Conservation (phyloP, 2,888 invertebrate species). For the Dichetophora obliterata region DNA sequence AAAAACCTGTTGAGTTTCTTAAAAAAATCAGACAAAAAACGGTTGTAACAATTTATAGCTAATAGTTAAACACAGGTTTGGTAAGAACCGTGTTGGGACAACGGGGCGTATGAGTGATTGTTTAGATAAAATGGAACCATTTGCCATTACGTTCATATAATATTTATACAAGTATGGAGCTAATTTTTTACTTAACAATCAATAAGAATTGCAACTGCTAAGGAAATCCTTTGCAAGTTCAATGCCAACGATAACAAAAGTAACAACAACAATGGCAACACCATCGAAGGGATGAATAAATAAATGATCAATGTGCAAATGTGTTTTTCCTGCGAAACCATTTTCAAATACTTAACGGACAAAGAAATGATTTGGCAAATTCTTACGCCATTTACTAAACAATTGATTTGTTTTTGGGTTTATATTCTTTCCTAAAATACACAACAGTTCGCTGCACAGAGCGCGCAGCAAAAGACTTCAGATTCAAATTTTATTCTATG, state of each 20-base stretch:
- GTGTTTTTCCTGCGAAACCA: conserved; percentile 13
- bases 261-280: too few species aligned
- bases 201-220: not conserved
- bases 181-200: not conserved
- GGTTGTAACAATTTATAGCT: too few species aligned
- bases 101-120: not conserved
- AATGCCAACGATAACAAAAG: not conserved
- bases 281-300: not conserved
- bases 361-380: conserved; percentile 15
- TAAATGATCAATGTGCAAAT: conserved; percentile 9
- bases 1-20: too few species aligned
- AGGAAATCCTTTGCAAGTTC: not conserved
- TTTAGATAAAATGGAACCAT: not conserved
- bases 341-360: conserved; percentile 27
- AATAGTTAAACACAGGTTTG: too few species aligned
- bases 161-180: not conserved
- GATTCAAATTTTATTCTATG: not conserved
- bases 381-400: conserved; percentile 26
- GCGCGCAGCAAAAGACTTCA: too few species aligned
- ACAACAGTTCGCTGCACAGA: not conserved
- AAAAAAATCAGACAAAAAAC: too few species aligned
- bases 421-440: not conserved
- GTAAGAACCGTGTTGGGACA: not conserved
- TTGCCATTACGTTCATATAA: too few species aligned
- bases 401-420: conserved; percentile 23